These are phyloP conservation scores for Lanistes nyassanus DNA, from an alignment of 1,140 invertebrate species.

Conservation along the genomic window DNA sequence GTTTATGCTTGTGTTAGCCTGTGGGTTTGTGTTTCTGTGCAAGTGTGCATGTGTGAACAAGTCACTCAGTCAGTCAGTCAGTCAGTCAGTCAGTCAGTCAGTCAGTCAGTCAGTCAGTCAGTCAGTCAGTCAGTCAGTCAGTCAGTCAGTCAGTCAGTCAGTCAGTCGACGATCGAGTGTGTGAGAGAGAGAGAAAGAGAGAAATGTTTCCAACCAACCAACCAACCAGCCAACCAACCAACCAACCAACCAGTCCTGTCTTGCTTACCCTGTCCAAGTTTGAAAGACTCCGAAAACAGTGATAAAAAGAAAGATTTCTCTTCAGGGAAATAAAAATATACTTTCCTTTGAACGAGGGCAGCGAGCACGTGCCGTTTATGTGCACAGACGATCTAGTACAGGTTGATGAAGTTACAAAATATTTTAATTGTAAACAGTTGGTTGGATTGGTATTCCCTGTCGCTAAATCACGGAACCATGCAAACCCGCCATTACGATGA, in stretches of 20 bases:
- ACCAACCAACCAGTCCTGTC: too few relatives aligned
- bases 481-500: neutral
- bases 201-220: neutral
- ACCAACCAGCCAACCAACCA: too few relatives aligned
- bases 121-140: neutral
- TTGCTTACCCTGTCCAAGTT: too few relatives aligned
- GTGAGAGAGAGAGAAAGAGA: slow-evolving; percentile 3
- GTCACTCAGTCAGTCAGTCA: neutral
- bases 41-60: neutral
- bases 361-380: neutral
- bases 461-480: neutral
- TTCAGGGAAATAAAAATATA: neutral
- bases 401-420: neutral
- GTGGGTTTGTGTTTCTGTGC: neutral
- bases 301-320: neutral
- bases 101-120: neutral
- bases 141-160: neutral
- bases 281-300: too few relatives aligned
- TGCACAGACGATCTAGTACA: neutral
- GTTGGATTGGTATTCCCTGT: neutral
- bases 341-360: neutral
- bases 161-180: neutral
- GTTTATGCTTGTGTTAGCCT: neutral
- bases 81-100: neutral
- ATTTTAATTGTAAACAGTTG: neutral